Evolutionary conservation across 2,888 invertebrate genomes (phyloP), one percentile per base, ranked within the genome.

Genomic region (Parthenolecanium corni): DNA sequence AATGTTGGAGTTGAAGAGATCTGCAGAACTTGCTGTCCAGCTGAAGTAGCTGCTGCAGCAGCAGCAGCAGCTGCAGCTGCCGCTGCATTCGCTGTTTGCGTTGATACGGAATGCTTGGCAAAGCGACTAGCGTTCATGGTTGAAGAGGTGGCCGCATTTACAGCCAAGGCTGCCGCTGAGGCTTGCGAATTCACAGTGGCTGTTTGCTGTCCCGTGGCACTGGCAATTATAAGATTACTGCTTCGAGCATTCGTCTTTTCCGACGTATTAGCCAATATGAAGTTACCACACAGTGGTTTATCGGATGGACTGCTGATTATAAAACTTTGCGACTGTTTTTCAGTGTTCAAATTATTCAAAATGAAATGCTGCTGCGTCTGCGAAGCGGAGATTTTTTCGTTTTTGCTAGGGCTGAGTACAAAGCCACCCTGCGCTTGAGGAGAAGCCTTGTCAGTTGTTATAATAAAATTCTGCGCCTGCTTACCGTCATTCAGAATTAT

Each of bases 81-180:
- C 67, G 66, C 2, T 71, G 67, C 68, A 38, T 69, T 67, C 71
- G 84, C 80, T 16, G 87, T 86, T 73, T 85, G 85, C 21, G 86
- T 86, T 0, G 85, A 85, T 62, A 86, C 85, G 0, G 85, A 85
- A 71, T 85, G 84, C 66, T 83, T 77, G 21, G 72, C 73, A 52
- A 66, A 67, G 25, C 66, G 65, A 6, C 62, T 68, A 62, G 44
- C 24, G 66, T 67, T 38, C 67, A 67, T 66, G 31, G 31, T 6
- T 9, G 65, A 31, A n/a, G n/a, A n/a, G n/a, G n/a, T n/a, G 62
- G 65, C 9, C 36, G 54, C 9, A 9, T 4, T 31, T 6, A 31
- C 31, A 6, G 31, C 5, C 9, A 31, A 9, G 9, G 31, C 31
- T 31, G 31, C 31, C 4, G 31, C 31, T 9, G 4, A 9, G 9